These are phyloP conservation scores for Seira musarum DNA, from an alignment of 2,888 invertebrate genomes.

Conservation along the genomic window DNA sequence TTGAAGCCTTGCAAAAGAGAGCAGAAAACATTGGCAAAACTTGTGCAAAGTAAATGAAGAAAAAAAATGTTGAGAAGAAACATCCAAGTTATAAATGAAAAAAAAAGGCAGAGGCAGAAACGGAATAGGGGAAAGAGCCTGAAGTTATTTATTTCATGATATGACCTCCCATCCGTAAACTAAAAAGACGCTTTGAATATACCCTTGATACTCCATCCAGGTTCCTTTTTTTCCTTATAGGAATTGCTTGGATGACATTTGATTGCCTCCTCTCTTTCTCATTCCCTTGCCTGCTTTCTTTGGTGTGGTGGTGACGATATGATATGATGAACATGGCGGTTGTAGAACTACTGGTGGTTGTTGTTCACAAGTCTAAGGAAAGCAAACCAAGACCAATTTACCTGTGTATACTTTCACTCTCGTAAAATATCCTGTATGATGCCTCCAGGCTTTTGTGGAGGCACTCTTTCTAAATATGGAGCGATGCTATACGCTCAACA, in stretches of 20 bases:
- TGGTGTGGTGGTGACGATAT: neutral
- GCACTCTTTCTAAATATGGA: no score
- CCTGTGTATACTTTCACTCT: slow-evolving; percentile 59
- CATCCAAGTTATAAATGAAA: no score
- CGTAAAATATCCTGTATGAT: slow-evolving; percentile 46
- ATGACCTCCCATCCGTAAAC: slow-evolving; percentile 61
- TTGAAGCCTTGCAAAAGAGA: neutral
- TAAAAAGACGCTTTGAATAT: slow-evolving; percentile 15
- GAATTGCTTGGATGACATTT: slow-evolving; percentile 62
- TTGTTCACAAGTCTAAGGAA: no score
- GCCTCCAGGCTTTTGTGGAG: slow-evolving; percentile 25
- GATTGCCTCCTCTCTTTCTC: slow-evolving; percentile 58
- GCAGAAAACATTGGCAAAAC: neutral
- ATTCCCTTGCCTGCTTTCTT: neutral
- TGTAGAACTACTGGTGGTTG: no score
- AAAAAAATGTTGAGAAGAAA: neutral
- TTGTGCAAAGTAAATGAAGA: neutral
- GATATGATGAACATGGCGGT: no score
- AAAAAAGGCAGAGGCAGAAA: neutral
- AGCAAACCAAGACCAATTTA: slow-evolving; percentile 57
- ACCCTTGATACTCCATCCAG: neutral
- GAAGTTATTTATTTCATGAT: slow-evolving; percentile 65
- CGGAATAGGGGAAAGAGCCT: slow-evolving; percentile 21
- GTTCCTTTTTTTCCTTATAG: slow-evolving; percentile 8
- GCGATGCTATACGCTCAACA: no score